Evolutionary conservation across 2,113 vertebrate species (phyloP), one percentile per base, ranked within the genome.

Genomic region (Dryoscopus gambensis): DNA sequence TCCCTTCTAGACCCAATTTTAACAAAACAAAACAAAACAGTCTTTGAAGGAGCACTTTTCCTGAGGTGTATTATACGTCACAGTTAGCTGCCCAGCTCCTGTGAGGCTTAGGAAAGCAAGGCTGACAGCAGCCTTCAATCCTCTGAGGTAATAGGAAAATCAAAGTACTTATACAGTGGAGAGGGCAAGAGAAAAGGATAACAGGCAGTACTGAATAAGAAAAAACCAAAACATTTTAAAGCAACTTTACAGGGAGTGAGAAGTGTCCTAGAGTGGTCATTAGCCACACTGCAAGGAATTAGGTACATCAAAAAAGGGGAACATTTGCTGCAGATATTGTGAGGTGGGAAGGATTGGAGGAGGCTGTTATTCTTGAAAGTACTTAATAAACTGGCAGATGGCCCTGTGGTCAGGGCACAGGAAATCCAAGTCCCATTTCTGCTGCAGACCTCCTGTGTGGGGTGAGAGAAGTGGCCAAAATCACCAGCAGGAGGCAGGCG

Each of bases 291-390:
- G 63, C 55, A 70, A 77, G 52, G 55, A 90, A 95, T 52, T 40
- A 85, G 44, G 81, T 67, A 80, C 52, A 73, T 86, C 57, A 77
- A 83, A 88, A 87, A 89, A 50, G 19, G 22, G 33, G 22, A 85
- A 91, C 10, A 79, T 93, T 95, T 93, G 55, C 55, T 93, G 67
- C 71, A 92, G 95, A 91, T 93, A 93, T 60, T 95, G 88, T 25
- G 79, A 90, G 56, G 55, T 86, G 60, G 64, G 85, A 90, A 93
- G 68, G 70, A 90, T 0, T 84, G 76, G 56, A 88, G 44, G 52
- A 93, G 60, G 71, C 57, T 92, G 46, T 78, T 93, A 67, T 78
- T 92, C 79, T 83, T 86, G 59, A 68, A 92, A 70, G 44, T 63
- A 88, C 55, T 95, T 88, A 80, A 78, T 67, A 76, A 93, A 74